Evolutionary conservation across 2,888 invertebrate species (phyloP), one percentile per base, ranked within the genome.

Genomic region (Drosophila mettleri): DNA sequence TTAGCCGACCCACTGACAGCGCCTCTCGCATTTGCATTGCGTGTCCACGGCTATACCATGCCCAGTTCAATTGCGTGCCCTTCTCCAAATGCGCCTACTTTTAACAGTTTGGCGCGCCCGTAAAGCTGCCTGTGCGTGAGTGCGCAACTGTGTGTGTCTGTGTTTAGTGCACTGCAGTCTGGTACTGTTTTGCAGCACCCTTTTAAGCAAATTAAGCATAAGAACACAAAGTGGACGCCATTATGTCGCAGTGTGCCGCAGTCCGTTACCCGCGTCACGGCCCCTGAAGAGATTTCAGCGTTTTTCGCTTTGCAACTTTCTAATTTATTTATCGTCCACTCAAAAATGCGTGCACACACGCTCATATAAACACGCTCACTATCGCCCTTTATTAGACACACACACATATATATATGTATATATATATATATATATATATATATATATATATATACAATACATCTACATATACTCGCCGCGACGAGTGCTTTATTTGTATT

Each of bases 201-300:
- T 90, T 90, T 90, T 90, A 88, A 90, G 86, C 86, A 90, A 90
- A 90, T 90, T 90, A 89, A 89, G 86, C 90, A 90, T 89, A 89
- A 90, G 89, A 89, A 78, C 84, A 80, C 79, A 83, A 89, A 88
- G 80, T 89, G 89, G 86, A 85, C 89, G 90, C 90, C 89, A 89
- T 89, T 89, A 87, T 89, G 90, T 86, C 89, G 90, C 84, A 83
- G 74, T 74, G 81, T 81, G 75, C 78, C 71, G 80, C 55, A n/a
- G 22, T 1, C 69, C 69, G 27, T 39, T 8, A 57, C 52, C 51
- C 34, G 20, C 29, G 20, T 29, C 27, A 27, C 38, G 27, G 7
- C 14, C 14, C 51, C 2, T 27, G 43, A 10, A 29, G 49, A 16
- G 52, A 48, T 48, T 70, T 67, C 79, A 73, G 62, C 72, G 74